A percentile compares a stretch with the other conserved stretches of the same genome.
Conservation (phyloP, 2,113 vertebrate species). For the Cebidichthys violaceus region DNA sequence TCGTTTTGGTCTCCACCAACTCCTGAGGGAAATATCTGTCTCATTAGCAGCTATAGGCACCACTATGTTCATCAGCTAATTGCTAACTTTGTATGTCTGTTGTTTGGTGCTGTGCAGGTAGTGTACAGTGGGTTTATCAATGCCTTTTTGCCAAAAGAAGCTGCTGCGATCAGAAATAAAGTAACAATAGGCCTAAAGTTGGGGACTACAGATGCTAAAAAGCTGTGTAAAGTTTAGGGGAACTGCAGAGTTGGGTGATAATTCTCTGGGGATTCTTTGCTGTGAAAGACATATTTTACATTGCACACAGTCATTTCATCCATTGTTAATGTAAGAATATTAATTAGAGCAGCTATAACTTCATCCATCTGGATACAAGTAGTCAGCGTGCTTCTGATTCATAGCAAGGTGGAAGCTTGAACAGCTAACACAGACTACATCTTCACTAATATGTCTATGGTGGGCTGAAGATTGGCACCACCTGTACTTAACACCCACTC, state of each 20-base stretch:
- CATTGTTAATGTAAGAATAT: background rate
- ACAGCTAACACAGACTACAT: background rate
- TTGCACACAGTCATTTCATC: background rate
- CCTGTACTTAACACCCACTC: conserved; percentile 63
- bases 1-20: background rate
- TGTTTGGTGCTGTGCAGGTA: background rate
- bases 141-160: background rate
- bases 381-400: background rate
- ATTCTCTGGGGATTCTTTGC: background rate
- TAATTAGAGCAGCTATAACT: background rate
- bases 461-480: conserved; percentile 64
- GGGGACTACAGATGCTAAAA: background rate
- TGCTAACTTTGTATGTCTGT: background rate
- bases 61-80: background rate
- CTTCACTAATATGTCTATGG: conserved; percentile 23
- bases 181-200: background rate
- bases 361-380: background rate
- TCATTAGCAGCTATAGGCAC: background rate
- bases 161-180: background rate
- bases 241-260: background rate
- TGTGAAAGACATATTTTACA: background rate
- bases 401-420: background rate
- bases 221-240: background rate
- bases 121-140: background rate
- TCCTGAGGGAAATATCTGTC: background rate